phyloP scores from a whole-genome alignment of 1,140 invertebrate genomes.

The Tetramorium parvispinum region DNA sequence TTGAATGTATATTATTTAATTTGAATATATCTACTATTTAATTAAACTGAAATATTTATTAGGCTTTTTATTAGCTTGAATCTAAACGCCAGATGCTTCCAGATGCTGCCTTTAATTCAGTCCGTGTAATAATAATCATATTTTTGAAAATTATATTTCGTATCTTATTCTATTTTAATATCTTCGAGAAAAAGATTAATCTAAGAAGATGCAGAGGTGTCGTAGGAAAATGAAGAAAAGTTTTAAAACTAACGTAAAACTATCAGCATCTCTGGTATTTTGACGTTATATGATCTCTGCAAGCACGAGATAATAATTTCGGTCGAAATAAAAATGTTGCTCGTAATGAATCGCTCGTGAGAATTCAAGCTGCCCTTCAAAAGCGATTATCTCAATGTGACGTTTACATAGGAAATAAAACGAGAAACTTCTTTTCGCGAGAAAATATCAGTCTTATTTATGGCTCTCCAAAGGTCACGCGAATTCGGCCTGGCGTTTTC shows the following conservation, averaged over 20 bases:
- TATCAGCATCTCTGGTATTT: neutral
- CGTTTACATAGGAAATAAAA: neutral
- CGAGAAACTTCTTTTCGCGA: neutral
- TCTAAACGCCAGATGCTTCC: neutral
- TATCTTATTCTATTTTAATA: neutral
- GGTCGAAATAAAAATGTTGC: neutral
- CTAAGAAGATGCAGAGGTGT: neutral
- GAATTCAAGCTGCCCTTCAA: neutral
- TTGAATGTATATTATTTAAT: no score
- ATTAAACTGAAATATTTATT: neutral
- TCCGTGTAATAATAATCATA: neutral
- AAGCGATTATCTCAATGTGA: neutral
- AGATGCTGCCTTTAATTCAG: neutral
- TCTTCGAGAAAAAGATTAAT: neutral
- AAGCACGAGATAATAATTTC: neutral
- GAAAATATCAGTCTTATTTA: neutral
- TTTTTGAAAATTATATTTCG: neutral
- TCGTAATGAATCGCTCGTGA: neutral
- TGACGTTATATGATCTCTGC: neutral
- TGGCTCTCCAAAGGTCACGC: neutral
- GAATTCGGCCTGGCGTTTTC: neutral
- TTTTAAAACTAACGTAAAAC: neutral
- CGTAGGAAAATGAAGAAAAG: neutral
- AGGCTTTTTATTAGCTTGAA: neutral
- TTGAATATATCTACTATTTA: no score